Evolutionary conservation across 2,888 invertebrate species (phyloP), one percentile per base, ranked within the genome.

Genomic region (Ormyrus pomaceus): DNA sequence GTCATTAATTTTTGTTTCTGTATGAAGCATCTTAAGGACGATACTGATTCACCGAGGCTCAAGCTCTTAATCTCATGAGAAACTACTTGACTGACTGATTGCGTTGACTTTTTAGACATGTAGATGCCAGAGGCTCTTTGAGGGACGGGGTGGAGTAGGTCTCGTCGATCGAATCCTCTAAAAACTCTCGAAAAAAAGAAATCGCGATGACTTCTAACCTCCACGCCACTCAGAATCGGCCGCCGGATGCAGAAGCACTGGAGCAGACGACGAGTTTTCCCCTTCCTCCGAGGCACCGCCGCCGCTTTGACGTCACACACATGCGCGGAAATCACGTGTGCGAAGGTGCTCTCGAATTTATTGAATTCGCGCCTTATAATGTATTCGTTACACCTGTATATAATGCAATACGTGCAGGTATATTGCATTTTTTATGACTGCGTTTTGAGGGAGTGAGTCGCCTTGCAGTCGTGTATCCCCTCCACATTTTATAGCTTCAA

Each of bases 251-350:
- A 56, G 46, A 7, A 34, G n/a, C 19, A 78, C 72, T 78, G 58
- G 48, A 78, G 77, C 77, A 78, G 77, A 72, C 66, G 77, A 78
- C 72, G 55, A 45, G 34, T 34, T 5, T 59, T 64, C 10, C 56
- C 61, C 53, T 58, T 58, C 51, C 11, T 73, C 46, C 55, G 34
- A 4, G 4, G 34, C 34, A 34, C 34, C 34, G 34, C 34, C 34
- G 4, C 34, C 34, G 34, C 5, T 11, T n/a, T 56, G 56, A 56
- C 56, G 56, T 48, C 48, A 64, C 48, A 10, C n/a, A n/a, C n/a
- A 34, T 34, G 48, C 64, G 48, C 7, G 11, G n/a, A 11, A 6
- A n/a, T 13, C n/a, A 13, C 56, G 13, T 13, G 56, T 56, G 56
- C 56, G 56, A 11, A 13, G 56, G 34, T 34, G 34, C 34, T 34